Evolutionary conservation across 2,888 invertebrate genomes (phyloP), one percentile per base, ranked within the genome.

Genomic region (Drepanosiphum platanoidis): DNA sequence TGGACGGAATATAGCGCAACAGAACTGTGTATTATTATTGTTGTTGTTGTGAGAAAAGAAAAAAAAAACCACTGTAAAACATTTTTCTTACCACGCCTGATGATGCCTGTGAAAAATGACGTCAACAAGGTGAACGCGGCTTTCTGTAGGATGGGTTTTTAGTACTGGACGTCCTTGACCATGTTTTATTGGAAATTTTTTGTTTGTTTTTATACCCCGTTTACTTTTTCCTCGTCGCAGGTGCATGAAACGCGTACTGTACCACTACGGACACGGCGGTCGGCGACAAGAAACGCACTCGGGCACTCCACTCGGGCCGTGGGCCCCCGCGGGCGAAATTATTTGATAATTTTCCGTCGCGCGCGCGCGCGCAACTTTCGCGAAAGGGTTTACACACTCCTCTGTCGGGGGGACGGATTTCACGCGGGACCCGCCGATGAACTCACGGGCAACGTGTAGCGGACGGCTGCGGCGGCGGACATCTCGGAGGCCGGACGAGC

Each of bases 81-180:
- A 58, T 58, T 70, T 77, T 70, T 77, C 84, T 84, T 70, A 84
- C 84, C 84, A 84, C 84, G 84, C 84, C 84, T 84, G 84, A 77
- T 70, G 52, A 77, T 70, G 52, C 77, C 34, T 68, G 68, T 70
- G 68, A 58, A 77, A 72, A 84, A 84, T 84, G 84, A 84, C 84
- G 84, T 84, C 84, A 84, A 84, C 84, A 77, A 84, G 84, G 84
- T 68, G 75, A 77, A 77, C 84, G 58, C 84, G 70, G 84, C 77
- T 77, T 77, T 77, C 66, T 68, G 77, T 84, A 77, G 75, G 84
- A 84, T 77, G 84, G 70, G 84, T 30, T 68, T 72, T 68, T 68
- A 83, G 36, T 77, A 84, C 84, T n/a, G 77, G 84, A 84, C 84
- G 84, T 84, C 84, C 84, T 84, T 84, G 84, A 84, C 84, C 84